Conservation (phyloP, 2,113 vertebrate species). For the Nibea coibor region DNA sequence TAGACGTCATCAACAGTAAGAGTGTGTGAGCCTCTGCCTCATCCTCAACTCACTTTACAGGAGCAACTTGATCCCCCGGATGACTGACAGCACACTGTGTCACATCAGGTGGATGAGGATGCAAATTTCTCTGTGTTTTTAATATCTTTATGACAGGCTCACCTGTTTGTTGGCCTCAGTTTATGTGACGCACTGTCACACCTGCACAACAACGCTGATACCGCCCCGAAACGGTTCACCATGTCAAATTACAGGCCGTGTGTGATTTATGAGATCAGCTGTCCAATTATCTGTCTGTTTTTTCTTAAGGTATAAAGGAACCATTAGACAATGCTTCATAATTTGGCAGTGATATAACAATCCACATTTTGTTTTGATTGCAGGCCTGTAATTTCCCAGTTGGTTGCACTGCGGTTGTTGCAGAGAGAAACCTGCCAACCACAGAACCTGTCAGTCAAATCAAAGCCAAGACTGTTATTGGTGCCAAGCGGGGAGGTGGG, state of each 20-base stretch:
- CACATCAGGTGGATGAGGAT: not conserved
- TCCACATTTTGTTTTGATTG: slow-evolving; percentile 63
- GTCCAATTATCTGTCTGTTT: slow-evolving; percentile 26
- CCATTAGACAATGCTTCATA: slow-evolving; percentile 44
- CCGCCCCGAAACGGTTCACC: not conserved
- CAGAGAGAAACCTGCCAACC: slow-evolving; percentile 63
- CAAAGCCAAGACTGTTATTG: slow-evolving; percentile 48
- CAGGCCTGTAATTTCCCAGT: slow-evolving; percentile 60
- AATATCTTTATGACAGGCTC: slow-evolving; percentile 13
- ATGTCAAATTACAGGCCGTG: slow-evolving; percentile 17
- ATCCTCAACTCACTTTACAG: slow-evolving; percentile 2
- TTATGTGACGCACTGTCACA: slow-evolving; percentile 8
- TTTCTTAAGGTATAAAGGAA: slow-evolving; percentile 25
- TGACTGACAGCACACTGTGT: not conserved
- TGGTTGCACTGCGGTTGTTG: slow-evolving; percentile 55
- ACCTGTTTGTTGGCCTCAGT: slow-evolving; percentile 2
- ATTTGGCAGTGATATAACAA: slow-evolving; percentile 44
- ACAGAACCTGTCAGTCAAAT: slow-evolving; percentile 64
- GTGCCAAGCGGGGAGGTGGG: slow-evolving; percentile 54
- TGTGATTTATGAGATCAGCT: slow-evolving; percentile 26
- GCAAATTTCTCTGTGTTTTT: slow-evolving; percentile 4
- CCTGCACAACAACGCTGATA: slow-evolving; percentile 28
- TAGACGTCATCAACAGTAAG: not conserved
- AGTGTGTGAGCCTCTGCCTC: not conserved
- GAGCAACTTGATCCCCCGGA: slow-evolving; percentile 10